Evolutionary conservation across 2,113 vertebrate species (phyloP), one percentile per base, ranked within the genome.

Genomic region (Malaclemys terrapin): DNA sequence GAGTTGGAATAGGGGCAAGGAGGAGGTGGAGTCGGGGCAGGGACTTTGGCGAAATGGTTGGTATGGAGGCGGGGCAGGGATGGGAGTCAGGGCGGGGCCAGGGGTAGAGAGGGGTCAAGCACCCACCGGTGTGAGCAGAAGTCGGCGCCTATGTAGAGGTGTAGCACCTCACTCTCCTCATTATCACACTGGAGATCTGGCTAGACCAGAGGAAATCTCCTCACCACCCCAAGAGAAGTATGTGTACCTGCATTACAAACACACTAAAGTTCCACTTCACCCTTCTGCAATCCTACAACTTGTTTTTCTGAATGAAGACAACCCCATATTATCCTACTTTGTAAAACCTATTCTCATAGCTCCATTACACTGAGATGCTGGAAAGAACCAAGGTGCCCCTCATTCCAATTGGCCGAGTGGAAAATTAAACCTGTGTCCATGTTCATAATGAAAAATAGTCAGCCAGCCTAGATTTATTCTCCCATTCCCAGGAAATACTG

Each of bases 181-280:
- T n/a, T 42, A 59, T 22, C 8, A 38, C 56, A 57, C 27, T 25
- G 10, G 56, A 27, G 56, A 25, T 57, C 56, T 57, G 56, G 56
- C 9, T 57, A 10, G 24, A 57, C 24, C 56, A 57, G 24, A 57
- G 56, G 24, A 25, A 57, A 25, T 29, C 16, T 38, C 31, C 38
- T 25, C 45, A 75, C 22, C 84, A 19, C 2, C 16, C 56, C 80
- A 86, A 2, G 0, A 86, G 89, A 91, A 79, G 88, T 81, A 42
- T 0, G 0, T 3, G 1, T 0, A 0, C 3, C 82, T 47, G 3
- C 12, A n/a, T 72, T 0, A 0, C 0, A n/a, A 14, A 90, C 80
- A 3, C 69, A 86, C 6, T 31, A 25, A 93, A 47, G 35, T 49
- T 89, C n/a, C 84, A 17, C 24, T 80, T 75, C 54, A 75, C 1